A percentile compares a stretch with the other conserved stretches of the same genome.
phyloP scores from a whole-genome alignment of 2,797 vertebrate genomes.

The Leontocebus nigricollis region DNA sequence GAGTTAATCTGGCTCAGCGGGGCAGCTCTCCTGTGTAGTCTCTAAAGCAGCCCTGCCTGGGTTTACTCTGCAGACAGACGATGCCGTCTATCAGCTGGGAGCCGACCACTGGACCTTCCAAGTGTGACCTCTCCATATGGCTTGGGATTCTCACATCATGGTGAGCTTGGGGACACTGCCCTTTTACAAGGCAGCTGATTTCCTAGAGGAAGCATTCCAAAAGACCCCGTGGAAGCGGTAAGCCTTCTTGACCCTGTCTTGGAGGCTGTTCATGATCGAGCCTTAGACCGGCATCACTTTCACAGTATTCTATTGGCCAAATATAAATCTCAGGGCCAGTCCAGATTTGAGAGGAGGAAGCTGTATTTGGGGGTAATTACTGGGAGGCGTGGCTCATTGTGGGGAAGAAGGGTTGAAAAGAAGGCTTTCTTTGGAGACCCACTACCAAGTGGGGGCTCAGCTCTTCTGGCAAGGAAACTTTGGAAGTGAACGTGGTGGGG shows the following conservation, averaged over 20 bases:
- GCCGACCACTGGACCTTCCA: fast-evolving
- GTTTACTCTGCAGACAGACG: not conserved
- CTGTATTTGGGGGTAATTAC: fast-evolving
- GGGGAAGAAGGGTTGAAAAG: not conserved
- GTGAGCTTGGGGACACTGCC: not conserved
- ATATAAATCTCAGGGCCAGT: not conserved
- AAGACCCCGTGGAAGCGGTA: not conserved
- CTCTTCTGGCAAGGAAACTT: not conserved
- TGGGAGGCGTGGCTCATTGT: not conserved
- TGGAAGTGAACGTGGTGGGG: not conserved
- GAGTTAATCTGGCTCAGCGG: not conserved
- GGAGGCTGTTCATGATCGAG: not conserved
- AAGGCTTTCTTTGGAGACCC: not conserved
- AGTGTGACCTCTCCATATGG: fast-evolving
- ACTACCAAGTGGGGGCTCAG: not conserved
- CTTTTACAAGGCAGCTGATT: not conserved
- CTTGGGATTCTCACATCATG: not conserved
- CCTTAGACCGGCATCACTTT: not conserved
- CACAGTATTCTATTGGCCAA: not conserved
- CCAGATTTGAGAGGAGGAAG: not conserved
- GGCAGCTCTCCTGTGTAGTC: not conserved
- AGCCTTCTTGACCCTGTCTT: not conserved
- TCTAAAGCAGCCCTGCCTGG: not conserved
- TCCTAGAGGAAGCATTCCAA: not conserved
- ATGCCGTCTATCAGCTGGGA: not conserved